Conservation (phyloP, 2,113 vertebrate species). For the Hystrix brachyura region DNA sequence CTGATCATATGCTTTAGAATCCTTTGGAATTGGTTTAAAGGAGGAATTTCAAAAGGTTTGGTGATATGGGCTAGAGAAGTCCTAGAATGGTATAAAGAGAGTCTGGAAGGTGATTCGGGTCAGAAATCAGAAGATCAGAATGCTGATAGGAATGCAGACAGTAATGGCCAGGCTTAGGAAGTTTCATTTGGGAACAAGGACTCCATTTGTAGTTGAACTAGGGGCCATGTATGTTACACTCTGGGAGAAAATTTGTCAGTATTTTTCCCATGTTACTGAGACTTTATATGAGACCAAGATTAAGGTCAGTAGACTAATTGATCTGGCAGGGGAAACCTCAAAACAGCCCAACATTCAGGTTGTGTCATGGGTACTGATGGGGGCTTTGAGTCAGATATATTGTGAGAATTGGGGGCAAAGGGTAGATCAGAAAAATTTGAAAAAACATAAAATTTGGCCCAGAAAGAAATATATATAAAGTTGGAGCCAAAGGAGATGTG, state of each 20-base stretch:
- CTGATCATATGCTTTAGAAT: background rate
- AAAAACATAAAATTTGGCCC: background rate
- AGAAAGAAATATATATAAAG: background rate
- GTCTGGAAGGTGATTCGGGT: too few relatives aligned
- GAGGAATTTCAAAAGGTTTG: background rate
- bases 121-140: background rate
- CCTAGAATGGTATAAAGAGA: background rate
- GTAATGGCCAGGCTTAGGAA: background rate
- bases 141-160: background rate
- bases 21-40: background rate
- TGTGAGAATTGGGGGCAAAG: background rate
- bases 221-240: background rate
- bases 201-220: background rate
- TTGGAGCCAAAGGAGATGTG: background rate
- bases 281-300: background rate
- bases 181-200: background rate
- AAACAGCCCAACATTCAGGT: background rate
- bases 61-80: background rate
- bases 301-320: background rate
- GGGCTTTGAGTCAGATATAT: background rate
- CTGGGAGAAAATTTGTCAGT: background rate
- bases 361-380: background rate
- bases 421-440: background rate
- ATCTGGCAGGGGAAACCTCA: background rate
- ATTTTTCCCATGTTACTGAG: background rate